phyloP scores from a whole-genome alignment of 2,113 vertebrate genomes.

The Phaethon lepturus region DNA sequence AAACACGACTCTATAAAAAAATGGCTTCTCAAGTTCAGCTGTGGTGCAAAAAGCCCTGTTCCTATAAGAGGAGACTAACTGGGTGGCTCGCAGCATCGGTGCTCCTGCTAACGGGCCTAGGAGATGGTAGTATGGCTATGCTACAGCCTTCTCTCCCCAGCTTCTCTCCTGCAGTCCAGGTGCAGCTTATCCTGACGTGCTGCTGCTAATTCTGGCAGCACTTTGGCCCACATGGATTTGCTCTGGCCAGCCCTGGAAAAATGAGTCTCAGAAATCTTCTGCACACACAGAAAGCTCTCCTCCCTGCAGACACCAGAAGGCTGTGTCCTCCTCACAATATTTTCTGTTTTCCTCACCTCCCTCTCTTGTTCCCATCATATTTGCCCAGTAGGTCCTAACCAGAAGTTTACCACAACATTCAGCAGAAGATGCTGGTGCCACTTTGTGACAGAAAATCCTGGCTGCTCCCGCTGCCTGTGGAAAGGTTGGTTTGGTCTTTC shows the following conservation, averaged over 20 bases:
- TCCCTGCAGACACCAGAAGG: not conserved
- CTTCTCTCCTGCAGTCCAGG: not conserved
- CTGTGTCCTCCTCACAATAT: not conserved
- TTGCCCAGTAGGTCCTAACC: not conserved
- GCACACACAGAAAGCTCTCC: not conserved
- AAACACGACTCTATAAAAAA: slow-evolving; percentile 59
- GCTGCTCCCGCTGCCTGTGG: not conserved
- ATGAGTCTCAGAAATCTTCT: not conserved
- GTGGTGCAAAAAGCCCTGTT: not conserved
- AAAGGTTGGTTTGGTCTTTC: not conserved
- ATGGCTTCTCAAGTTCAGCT: slow-evolving; percentile 34
- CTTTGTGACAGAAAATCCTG: not conserved
- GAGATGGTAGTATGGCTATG: not conserved
- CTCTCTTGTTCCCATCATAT: not conserved
- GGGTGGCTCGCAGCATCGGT: not conserved
- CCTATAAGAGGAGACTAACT: not conserved
- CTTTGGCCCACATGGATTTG: not conserved
- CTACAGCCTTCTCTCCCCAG: not conserved
- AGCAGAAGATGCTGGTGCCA: not conserved
- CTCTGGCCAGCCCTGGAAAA: not conserved
- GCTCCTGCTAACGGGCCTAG: not conserved
- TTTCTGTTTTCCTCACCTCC: not conserved
- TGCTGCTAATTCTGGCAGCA: not conserved
- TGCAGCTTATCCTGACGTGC: not conserved
- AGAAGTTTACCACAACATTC: not conserved